A percentile compares a stretch with the other conserved stretches of the same genome.
Conservation (phyloP, 2,888 invertebrate species). For the Stictocephala bisonia region DNA sequence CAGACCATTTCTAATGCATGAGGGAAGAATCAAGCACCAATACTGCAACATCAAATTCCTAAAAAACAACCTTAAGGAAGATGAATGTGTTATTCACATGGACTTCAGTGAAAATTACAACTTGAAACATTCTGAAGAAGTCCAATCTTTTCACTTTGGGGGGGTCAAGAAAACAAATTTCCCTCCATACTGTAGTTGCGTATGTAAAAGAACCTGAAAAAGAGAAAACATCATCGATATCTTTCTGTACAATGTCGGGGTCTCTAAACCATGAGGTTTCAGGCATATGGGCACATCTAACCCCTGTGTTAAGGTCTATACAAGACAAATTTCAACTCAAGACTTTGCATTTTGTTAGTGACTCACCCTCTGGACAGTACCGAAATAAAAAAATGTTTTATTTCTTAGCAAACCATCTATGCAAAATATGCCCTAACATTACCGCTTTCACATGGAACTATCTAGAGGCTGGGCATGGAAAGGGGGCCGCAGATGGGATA, state of each 20-base stretch:
- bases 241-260: background rate
- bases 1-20: constrained; percentile 13
- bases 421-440: background rate
- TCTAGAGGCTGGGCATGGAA: constrained; percentile 3
- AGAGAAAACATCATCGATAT: background rate
- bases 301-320: background rate
- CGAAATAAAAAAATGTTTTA: constrained; percentile 20
- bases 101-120: constrained; percentile 12
- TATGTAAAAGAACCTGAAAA: constrained; percentile 2
- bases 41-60: background rate
- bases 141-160: constrained; percentile 19
- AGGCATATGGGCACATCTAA: constrained; percentile 11
- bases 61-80: background rate
- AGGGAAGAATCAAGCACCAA: constrained; percentile 6
- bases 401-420: background rate
- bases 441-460: constrained; percentile 13
- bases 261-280: constrained; percentile 8
- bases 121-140: background rate
- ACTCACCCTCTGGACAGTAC: constrained; percentile 11
- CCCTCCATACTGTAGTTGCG: background rate
- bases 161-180: constrained; percentile 11
- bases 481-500: background rate
- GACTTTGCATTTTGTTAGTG: constrained; percentile 14
- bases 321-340: background rate
- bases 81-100: constrained; percentile 6